Base-by-base conservation (phyloP, 2,797 vertebrate genomes). In the Fistularia tabacaria region DNA sequence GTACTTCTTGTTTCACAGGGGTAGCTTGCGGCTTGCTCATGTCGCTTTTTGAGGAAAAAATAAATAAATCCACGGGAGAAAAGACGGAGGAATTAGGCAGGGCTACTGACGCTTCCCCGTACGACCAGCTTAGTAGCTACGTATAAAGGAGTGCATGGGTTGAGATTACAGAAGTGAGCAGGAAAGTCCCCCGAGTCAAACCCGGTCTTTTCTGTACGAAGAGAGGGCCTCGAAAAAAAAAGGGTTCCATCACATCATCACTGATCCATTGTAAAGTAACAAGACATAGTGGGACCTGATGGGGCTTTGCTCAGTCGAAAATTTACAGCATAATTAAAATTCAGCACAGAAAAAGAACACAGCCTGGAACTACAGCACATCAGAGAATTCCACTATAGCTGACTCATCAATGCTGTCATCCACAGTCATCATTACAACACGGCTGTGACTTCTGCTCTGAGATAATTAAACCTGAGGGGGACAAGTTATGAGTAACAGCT, bases 321-420 rank as follows among this genome's bases (percentile, higher is more conserved):
- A 25, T 25, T 25, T 38, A 58, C 64, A 14, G 62, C 7, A 46
- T 74, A 79, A 85, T 86, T 80, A 81, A 77, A 82, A 82, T 66
- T 71, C 66, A 59, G 62, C 52, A 66, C 10, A 68, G 60, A 56
- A 63, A 69, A 69, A 67, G 66, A 69, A 75, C 59, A 64, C 46
- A 43, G 64, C 53, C 76, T 56, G 64, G 57, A 75, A 69, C 56
- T 69, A 78, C 64, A 53, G 76, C 62, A 62, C 82, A 67, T 77
- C 73, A 64, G 78, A 81, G 74, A 69, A 57, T 57, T 66, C 64
- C 6, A 72, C 52, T 51, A 54, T 2, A 50, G 81, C 83, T 84
- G 83, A 86, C 76, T 87, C 87, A 85, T 77, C 77, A 69, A 46
- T 12, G 48, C 74, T 66, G 82, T 76, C 72, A 74, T 71, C 73